A percentile compares a stretch with the other conserved stretches of the same genome.
Conservation (phyloP, 1,140 invertebrate species). For the Drosophila suzukii region DNA sequence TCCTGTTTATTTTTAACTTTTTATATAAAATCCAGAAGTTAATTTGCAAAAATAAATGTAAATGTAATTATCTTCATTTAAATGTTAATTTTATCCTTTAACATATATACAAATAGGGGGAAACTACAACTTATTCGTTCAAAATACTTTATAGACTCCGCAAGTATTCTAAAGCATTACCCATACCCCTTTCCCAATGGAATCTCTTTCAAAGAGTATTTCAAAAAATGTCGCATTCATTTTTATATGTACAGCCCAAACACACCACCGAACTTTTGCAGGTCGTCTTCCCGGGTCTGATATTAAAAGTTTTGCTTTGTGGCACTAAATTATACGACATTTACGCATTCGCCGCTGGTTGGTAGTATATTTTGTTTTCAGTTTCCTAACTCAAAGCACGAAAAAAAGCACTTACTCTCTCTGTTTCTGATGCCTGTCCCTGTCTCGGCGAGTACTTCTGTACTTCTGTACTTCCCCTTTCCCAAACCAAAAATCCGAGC, state of each 20-base stretch:
- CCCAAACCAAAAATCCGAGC: conserved; percentile 31
- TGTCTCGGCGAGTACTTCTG: conserved; percentile 14
- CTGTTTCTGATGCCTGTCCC: not conserved
- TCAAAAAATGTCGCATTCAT: not conserved
- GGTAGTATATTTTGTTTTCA: conserved; percentile 14
- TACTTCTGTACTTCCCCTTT: conserved; percentile 11
- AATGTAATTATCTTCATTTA: too few relatives aligned
- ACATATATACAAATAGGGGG: too few relatives aligned
- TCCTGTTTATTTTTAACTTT: not conserved
- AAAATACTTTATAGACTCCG: too few relatives aligned
- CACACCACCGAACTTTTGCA: conserved; percentile 4
- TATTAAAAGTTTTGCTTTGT: conserved; percentile 67
- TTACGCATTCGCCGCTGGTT: conserved; percentile 40
- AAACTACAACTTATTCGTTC: too few relatives aligned
- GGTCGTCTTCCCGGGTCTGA: conserved; percentile 34
- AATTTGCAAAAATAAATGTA: too few relatives aligned
- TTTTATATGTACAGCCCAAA: not conserved
- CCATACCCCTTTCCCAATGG: too few relatives aligned
- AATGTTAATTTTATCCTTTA: too few relatives aligned
- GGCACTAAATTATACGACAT: conserved; percentile 48
- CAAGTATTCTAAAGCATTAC: too few relatives aligned
- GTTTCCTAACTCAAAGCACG: conserved; percentile 29
- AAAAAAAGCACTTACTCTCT: conserved; percentile 58
- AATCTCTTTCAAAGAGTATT: not conserved
- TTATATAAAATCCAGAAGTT: too few relatives aligned